Conservation (phyloP, 2,113 vertebrate species). For the Gymnarchus niloticus region DNA sequence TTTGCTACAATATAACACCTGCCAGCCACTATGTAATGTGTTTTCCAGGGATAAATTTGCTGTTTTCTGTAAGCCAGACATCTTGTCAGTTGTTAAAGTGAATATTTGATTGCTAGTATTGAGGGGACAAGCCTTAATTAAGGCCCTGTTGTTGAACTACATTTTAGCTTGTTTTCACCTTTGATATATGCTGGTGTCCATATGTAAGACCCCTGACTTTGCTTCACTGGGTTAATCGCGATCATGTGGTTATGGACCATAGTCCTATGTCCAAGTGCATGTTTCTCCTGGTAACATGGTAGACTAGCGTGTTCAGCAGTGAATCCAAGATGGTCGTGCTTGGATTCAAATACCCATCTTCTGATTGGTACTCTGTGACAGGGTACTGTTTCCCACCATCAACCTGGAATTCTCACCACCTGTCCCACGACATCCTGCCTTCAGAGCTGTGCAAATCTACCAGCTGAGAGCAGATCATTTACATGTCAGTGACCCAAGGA, state of each 20-base stretch:
- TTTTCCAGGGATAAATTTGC: conserved; percentile 7
- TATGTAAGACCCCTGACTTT: neutral
- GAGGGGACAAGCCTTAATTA: neutral
- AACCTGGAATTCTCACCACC: neutral
- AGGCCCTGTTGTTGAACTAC: neutral
- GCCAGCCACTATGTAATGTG: neutral
- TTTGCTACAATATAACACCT: neutral
- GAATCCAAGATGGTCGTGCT: neutral
- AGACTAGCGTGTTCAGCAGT: neutral
- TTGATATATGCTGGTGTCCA: neutral
- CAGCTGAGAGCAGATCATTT: neutral
- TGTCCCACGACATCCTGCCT: neutral
- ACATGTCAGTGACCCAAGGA: neutral
- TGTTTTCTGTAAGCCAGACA: neutral
- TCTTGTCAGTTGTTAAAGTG: neutral
- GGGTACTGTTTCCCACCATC: neutral
- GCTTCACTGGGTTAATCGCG: too few species aligned
- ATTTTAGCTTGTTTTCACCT: neutral
- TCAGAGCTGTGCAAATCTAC: neutral
- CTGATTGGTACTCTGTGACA: too few species aligned
- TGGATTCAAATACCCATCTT: too few species aligned
- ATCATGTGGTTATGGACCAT: neutral
- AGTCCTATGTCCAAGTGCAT: neutral
- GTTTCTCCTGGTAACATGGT: neutral
- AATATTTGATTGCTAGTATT: neutral